Percentiles rank a stretch among this genome's conserved stretches.
phyloP scores from a whole-genome alignment of 2,113 vertebrate genomes.

The Alligator sinensis region DNA sequence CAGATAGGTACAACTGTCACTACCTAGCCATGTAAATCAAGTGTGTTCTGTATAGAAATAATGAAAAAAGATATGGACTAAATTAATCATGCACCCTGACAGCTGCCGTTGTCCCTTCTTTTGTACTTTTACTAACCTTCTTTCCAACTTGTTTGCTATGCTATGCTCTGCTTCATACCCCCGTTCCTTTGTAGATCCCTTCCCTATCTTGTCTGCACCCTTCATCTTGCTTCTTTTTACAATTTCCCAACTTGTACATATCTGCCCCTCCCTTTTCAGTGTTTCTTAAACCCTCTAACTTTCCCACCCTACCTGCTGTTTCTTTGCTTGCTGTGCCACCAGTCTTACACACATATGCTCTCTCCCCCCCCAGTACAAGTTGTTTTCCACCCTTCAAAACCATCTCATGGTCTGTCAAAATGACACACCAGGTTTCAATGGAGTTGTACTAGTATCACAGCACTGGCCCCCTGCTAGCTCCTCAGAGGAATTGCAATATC shows the following conservation, averaged over 20 bases:
- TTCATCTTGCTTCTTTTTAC: background rate
- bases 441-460: background rate
- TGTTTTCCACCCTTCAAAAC: background rate
- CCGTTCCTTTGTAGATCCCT: background rate
- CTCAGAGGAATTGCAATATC: background rate
- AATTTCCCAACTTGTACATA: background rate
- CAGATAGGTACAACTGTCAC: fast-evolving
- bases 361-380: background rate
- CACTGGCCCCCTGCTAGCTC: background rate
- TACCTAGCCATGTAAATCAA: background rate
- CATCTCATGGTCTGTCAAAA: background rate
- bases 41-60: background rate
- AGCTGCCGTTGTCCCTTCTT: background rate
- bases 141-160: background rate
- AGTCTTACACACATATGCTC: background rate
- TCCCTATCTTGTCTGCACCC: background rate
- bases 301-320: background rate
- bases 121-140: background rate
- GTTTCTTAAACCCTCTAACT: background rate
- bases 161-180: background rate
- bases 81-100: background rate
- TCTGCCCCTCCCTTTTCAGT: background rate
- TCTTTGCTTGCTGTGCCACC: background rate
- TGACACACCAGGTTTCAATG: background rate
- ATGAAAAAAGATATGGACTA: background rate